These are phyloP conservation scores for Riparia riparia DNA, from an alignment of 2,113 vertebrate species.

Conservation along the genomic window DNA sequence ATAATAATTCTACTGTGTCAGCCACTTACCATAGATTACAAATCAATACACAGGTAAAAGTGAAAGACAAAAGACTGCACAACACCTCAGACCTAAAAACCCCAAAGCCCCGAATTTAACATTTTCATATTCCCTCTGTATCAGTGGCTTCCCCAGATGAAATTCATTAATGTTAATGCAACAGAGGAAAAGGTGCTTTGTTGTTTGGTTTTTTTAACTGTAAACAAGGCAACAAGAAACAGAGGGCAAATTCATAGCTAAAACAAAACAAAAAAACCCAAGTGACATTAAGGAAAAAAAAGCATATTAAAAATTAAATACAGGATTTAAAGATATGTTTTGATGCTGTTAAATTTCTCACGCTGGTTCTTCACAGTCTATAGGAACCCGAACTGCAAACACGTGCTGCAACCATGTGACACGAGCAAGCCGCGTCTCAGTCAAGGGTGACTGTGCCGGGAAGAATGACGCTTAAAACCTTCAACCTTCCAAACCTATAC, in stretches of 20 bases:
- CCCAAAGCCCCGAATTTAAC: fast-evolving
- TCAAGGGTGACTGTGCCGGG: fast-evolving
- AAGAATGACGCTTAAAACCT: background rate
- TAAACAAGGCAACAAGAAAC: background rate
- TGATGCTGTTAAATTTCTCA: background rate
- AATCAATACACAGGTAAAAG: background rate
- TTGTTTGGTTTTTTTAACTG: fast-evolving
- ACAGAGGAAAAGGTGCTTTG: background rate
- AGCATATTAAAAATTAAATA: background rate
- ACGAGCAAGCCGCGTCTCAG: background rate
- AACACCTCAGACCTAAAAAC: background rate
- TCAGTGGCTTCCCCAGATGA: background rate
- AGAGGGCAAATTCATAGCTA: background rate
- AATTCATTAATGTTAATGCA: background rate
- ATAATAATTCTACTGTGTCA: background rate
- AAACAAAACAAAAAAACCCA: background rate
- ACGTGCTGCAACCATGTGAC: background rate
- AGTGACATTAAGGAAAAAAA: background rate
- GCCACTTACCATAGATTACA: background rate
- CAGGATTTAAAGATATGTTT: background rate
- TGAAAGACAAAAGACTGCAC: background rate
- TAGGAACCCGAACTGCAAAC: background rate
- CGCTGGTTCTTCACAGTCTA: background rate
- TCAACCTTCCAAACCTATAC: background rate
- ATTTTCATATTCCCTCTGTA: background rate